phyloP scores from a whole-genome alignment of 2,113 vertebrate species.

The Stegastes partitus region DNA sequence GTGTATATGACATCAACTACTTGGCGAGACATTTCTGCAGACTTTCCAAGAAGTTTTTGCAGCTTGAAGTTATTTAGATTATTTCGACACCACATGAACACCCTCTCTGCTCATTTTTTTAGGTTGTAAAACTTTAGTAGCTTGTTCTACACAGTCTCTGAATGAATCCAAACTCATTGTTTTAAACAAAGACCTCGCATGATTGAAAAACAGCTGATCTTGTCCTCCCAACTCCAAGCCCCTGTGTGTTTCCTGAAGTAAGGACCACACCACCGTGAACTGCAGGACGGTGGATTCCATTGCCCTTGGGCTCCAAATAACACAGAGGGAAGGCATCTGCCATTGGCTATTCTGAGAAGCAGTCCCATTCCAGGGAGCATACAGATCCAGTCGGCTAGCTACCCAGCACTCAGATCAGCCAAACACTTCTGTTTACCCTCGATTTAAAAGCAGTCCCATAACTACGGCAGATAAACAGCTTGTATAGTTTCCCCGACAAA shows the following conservation, averaged over 20 bases:
- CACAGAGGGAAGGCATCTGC: constrained; percentile 81
- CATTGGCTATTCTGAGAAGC: constrained; percentile 87
- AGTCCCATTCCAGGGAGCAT: constrained; percentile 76
- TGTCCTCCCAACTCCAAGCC: constrained; percentile 10
- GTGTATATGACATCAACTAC: too few species aligned
- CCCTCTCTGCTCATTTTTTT: too few species aligned
- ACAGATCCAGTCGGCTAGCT: constrained; percentile 55
- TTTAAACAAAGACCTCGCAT: background rate
- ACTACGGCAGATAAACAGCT: background rate
- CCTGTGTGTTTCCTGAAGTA: constrained; percentile 18
- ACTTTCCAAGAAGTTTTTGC: too few species aligned
- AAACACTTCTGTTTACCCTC: constrained; percentile 60
- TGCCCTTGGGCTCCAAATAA: constrained; percentile 87
- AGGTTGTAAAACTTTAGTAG: too few species aligned
- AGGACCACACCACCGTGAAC: constrained; percentile 34
- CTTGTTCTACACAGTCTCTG: background rate
- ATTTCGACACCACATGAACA: too few species aligned
- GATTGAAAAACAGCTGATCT: constrained; percentile 35
- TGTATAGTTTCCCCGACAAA: background rate
- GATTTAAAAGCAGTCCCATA: constrained; percentile 15
- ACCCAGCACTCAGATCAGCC: constrained; percentile 51
- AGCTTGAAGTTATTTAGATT: too few species aligned
- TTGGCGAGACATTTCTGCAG: too few species aligned
- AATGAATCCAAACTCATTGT: too few species aligned
- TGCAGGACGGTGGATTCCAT: constrained; percentile 77